phyloP scores from a whole-genome alignment of 2,797 vertebrate species.

The Nyctalus aviator region DNA sequence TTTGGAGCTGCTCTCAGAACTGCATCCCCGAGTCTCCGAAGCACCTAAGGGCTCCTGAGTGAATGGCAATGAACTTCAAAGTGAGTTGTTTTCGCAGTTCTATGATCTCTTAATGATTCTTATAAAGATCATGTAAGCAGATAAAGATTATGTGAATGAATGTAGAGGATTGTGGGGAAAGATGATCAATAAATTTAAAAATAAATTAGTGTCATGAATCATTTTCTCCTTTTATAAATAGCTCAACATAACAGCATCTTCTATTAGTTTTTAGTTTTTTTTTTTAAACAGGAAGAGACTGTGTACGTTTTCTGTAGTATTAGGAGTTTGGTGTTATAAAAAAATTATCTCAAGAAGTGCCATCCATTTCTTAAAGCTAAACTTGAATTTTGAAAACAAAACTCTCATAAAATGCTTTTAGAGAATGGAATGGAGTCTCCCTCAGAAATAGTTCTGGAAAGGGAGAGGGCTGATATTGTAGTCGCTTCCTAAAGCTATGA shows the following conservation, averaged over 20 bases:
- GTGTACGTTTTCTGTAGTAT: conserved; percentile 17
- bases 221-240: conserved; percentile 24
- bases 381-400: conserved; percentile 49
- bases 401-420: background rate
- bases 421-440: background rate
- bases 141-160: conserved; percentile 48
- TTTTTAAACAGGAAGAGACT: background rate
- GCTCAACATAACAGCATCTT: background rate
- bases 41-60: background rate
- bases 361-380: conserved; percentile 26
- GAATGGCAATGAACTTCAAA: background rate
- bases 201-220: conserved; percentile 39
- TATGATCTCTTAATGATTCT: conserved; percentile 2
- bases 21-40: background rate
- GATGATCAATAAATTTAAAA: conserved; percentile 37
- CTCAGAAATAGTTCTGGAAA: background rate
- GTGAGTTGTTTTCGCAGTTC: conserved; percentile 32
- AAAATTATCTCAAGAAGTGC: background rate
- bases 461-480: background rate
- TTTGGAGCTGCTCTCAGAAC: background rate
- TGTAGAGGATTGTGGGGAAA: conserved; percentile 36
- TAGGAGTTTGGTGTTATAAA: background rate
- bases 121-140: conserved; percentile 13
- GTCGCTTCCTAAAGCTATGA: background rate
- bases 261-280: background rate